Conservation (phyloP, 2,113 vertebrate genomes). For the Manacus vitellinus region DNA sequence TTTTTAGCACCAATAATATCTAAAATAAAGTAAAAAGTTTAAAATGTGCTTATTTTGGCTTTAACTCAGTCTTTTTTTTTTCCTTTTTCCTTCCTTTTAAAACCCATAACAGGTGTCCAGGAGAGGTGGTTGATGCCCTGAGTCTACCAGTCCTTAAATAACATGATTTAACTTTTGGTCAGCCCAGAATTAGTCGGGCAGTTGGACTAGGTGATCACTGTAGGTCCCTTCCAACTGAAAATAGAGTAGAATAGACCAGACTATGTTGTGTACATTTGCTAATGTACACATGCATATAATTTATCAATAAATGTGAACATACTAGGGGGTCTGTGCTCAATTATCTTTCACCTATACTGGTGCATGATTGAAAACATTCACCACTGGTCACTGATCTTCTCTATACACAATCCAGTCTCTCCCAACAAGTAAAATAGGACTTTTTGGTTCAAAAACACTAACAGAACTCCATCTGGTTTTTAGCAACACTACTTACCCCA, state of each 20-base stretch:
- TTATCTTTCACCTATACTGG: neutral
- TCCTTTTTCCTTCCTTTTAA: neutral
- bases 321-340: fast-evolving
- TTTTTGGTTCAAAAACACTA: neutral
- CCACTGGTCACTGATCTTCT: neutral
- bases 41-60: neutral
- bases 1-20: neutral
- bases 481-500: neutral
- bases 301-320: neutral
- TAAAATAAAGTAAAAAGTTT: neutral
- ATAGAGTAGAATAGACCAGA: neutral
- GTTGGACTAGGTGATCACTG: fast-evolving
- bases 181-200: neutral
- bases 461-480: neutral
- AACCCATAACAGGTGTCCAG: neutral
- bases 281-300: neutral
- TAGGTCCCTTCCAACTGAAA: neutral
- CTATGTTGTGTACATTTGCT: neutral
- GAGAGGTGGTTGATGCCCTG: fast-evolving
- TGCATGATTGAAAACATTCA: neutral
- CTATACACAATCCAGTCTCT: neutral
- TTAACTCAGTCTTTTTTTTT: neutral
- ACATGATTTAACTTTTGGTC: neutral
- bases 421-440: neutral
- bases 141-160: neutral